Percentiles rank a stretch among this genome's conserved stretches.
These are phyloP conservation scores for Alloplasta piceator DNA, from an alignment of 2,888 invertebrate genomes.

Conservation along the genomic window DNA sequence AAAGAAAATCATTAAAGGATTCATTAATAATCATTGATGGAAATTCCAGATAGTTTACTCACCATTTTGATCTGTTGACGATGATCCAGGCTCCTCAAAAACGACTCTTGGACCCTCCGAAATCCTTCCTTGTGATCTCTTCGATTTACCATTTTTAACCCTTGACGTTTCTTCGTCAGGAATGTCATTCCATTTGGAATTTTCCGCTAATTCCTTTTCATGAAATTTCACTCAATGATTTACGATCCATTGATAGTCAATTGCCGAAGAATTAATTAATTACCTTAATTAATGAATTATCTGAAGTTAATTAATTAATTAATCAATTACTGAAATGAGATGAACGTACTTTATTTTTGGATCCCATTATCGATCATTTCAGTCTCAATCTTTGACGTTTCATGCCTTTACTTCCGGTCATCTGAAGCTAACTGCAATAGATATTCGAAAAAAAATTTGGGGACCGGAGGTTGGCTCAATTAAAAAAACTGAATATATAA, in stretches of 20 bases:
- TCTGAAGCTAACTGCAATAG: constrained; percentile 18
- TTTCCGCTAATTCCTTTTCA: constrained; percentile 1
- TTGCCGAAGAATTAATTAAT: neutral
- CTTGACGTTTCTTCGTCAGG: neutral
- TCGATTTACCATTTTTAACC: constrained; percentile 25
- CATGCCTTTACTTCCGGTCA: neutral
- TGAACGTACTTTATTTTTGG: constrained; percentile 12
- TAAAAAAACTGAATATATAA: constrained; percentile 31
- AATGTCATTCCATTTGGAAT: neutral
- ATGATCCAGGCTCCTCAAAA: constrained; percentile 29
- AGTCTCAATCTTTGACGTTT: neutral
- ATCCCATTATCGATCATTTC: constrained; percentile 11
- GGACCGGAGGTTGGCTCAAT: neutral
- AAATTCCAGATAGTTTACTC: constrained; percentile 21
- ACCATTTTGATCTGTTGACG: constrained; percentile 29
- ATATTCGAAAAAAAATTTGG: neutral
- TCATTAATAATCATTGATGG: neutral
- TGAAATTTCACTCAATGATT: neutral
- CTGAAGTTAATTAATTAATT: neutral
- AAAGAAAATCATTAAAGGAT: neutral
- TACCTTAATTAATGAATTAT: neutral
- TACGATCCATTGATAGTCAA: too few species aligned
- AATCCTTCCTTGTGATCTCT: constrained; percentile 30
- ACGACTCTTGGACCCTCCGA: constrained; percentile 47
- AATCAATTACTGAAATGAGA: neutral